Conservation (phyloP, 1,140 invertebrate species). For the Scaptomyza montana region DNA sequence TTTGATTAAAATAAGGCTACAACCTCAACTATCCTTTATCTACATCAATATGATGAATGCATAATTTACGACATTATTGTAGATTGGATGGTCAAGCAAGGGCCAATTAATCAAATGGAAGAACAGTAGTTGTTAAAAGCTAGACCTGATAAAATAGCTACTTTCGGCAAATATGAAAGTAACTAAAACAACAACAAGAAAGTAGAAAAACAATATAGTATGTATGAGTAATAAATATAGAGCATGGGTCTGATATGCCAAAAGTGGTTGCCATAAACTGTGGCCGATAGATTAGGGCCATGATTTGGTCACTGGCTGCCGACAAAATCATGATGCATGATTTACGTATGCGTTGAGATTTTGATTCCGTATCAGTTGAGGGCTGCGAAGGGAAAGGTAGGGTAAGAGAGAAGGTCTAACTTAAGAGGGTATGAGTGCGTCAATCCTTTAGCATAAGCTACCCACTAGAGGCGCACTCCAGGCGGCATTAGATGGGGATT, state of each 20-base stretch:
- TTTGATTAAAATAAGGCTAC: background rate
- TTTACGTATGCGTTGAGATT: conserved; percentile 74
- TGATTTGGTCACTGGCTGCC: conserved; percentile 66
- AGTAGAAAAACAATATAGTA: conserved; percentile 29
- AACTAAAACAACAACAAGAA: conserved; percentile 35
- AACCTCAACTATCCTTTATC: too few species aligned
- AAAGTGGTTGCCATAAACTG: conserved; percentile 70
- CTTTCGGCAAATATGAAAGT: conserved; percentile 82
- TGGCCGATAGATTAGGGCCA: conserved; percentile 74
- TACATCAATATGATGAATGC: background rate
- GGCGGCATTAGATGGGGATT: conserved; percentile 73
- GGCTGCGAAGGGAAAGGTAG: background rate
- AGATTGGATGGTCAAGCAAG: conserved; percentile 19
- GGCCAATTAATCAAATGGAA: conserved; percentile 45
- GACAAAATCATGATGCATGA: conserved; percentile 48
- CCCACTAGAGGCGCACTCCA: conserved; percentile 56
- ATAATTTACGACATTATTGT: conserved; percentile 47
- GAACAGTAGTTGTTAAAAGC: conserved; percentile 26
- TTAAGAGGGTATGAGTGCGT: conserved; percentile 31
- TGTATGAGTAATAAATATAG: conserved; percentile 71
- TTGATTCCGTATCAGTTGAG: conserved; percentile 20
- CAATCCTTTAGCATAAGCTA: conserved; percentile 60
- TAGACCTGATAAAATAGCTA: conserved; percentile 46
- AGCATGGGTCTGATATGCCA: conserved; percentile 57
- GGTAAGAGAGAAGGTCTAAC: background rate